Conservation (phyloP, 2,888 invertebrate genomes). For the Gisinianus flammeolus region DNA sequence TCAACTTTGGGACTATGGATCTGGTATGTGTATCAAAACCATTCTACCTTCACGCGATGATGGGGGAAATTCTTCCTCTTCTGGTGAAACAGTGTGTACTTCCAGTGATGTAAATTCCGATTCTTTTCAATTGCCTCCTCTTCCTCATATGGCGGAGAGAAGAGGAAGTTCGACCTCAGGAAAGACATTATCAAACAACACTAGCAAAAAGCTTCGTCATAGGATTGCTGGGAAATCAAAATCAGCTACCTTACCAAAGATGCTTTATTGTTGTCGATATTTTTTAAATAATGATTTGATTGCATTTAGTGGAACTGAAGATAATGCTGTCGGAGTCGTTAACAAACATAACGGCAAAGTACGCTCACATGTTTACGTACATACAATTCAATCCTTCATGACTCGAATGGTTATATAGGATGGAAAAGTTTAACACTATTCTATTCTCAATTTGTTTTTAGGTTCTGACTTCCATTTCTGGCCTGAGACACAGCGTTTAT, state of each 20-base stretch:
- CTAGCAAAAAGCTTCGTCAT: neutral
- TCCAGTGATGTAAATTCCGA: neutral
- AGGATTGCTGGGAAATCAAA: neutral
- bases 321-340: constrained; percentile 69
- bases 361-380: constrained; percentile 60
- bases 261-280: constrained; percentile 49
- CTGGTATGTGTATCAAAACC: constrained; percentile 62
- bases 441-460: constrained; percentile 60
- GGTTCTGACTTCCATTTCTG: constrained; percentile 67
- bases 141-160: neutral
- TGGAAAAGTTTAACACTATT: too few species aligned
- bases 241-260: constrained; percentile 20
- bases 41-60: neutral
- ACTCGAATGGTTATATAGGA: too few species aligned
- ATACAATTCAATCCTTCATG: neutral
- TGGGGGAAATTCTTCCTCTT: too few species aligned
- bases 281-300: constrained; percentile 62
- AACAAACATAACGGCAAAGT: constrained; percentile 68
- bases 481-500: constrained; percentile 68
- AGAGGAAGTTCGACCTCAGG: neutral
- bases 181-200: neutral
- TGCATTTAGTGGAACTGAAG: constrained; percentile 70
- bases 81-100: too few species aligned
- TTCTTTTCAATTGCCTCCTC: neutral
- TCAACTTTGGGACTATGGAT: constrained; percentile 72